Percentiles rank a stretch among this genome's conserved stretches.
Conservation (phyloP, 1,140 invertebrate genomes). For the Phthorimaea operculella region DNA sequence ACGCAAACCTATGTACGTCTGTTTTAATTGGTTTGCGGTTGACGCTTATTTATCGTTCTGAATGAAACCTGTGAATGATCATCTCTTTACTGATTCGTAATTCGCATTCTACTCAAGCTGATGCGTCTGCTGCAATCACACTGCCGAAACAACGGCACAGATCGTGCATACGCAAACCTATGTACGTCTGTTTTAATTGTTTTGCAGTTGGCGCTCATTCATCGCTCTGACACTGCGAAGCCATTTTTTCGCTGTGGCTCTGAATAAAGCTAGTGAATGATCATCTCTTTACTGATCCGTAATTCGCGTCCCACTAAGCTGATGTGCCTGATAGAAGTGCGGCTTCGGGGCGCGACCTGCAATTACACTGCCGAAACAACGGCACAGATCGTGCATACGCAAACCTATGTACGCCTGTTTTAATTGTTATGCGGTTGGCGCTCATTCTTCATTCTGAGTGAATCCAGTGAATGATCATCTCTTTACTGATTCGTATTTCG, state of each 20-base stretch:
- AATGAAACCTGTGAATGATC: too few relatives aligned
- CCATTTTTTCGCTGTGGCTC: too few relatives aligned
- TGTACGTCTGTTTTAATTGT: conserved; percentile 32
- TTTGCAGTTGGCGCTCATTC: too few relatives aligned
- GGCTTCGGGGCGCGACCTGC: conserved; percentile 34
- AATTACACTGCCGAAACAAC: conserved; percentile 54
- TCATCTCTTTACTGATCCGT: conserved; percentile 6
- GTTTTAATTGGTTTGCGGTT: conserved; percentile 43
- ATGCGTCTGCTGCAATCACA: conserved; percentile 43
- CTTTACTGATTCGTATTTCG: not conserved
- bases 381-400: conserved; percentile 33
- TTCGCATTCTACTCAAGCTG: conserved; percentile 30
- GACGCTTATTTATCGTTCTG: too few relatives aligned
- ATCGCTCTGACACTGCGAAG: too few relatives aligned
- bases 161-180: conserved; percentile 25
- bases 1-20: conserved; percentile 16
- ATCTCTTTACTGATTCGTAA: conserved; percentile 8
- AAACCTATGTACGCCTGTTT: conserved; percentile 21
- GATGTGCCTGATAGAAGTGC: conserved; percentile 34
- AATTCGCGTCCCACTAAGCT: conserved; percentile 28
- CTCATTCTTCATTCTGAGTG: too few relatives aligned
- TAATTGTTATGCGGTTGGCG: conserved; percentile 23
- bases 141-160: conserved; percentile 47
- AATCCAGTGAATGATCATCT: too few relatives aligned
- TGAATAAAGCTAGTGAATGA: too few relatives aligned